These are phyloP conservation scores for Scelioninae gen. 1 DNA, from an alignment of 2,888 invertebrate species.

Conservation along the genomic window DNA sequence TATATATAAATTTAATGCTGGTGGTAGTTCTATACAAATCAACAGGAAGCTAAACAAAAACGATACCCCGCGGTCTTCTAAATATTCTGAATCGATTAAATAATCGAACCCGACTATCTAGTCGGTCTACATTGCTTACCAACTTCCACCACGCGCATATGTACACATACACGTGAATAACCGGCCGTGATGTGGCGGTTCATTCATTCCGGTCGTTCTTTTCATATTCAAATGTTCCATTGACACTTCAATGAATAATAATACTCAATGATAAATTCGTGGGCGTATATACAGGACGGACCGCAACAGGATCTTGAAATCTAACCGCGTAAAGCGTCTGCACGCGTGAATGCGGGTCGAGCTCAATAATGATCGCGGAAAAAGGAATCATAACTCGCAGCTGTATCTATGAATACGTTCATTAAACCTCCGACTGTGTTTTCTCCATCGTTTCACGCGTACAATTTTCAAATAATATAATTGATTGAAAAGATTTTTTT, in stretches of 20 bases:
- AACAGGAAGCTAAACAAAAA: constrained; percentile 84
- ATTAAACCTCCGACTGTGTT: constrained; percentile 32
- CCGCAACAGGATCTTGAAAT: constrained; percentile 81
- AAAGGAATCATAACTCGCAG: constrained; percentile 48
- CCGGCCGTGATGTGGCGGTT: constrained; percentile 71
- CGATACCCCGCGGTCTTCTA: constrained; percentile 78
- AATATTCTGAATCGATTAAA: constrained; percentile 84
- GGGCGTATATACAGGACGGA: constrained; percentile 84
- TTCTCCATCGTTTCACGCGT: constrained; percentile 1
- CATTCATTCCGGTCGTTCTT: constrained; percentile 83
- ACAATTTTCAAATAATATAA: not conserved
- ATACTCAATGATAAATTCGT: constrained; percentile 84
- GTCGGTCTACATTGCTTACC: constrained; percentile 68
- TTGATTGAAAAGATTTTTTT: constrained; percentile 3
- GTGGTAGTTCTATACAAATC: constrained; percentile 73
- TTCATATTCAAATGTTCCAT: constrained; percentile 84
- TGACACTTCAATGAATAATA: constrained; percentile 84
- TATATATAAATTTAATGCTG: constrained; percentile 34
- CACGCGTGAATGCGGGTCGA: constrained; percentile 75
- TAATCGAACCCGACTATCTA: constrained; percentile 83
- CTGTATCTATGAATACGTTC: constrained; percentile 57
- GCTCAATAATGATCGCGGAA: constrained; percentile 62
- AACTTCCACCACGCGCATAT: constrained; percentile 57
- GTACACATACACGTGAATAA: constrained; percentile 58
- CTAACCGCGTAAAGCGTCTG: constrained; percentile 78